A percentile compares a stretch with the other conserved stretches of the same genome.
Conservation (phyloP, 2,888 invertebrate species). For the Seladonia tumulorum region DNA sequence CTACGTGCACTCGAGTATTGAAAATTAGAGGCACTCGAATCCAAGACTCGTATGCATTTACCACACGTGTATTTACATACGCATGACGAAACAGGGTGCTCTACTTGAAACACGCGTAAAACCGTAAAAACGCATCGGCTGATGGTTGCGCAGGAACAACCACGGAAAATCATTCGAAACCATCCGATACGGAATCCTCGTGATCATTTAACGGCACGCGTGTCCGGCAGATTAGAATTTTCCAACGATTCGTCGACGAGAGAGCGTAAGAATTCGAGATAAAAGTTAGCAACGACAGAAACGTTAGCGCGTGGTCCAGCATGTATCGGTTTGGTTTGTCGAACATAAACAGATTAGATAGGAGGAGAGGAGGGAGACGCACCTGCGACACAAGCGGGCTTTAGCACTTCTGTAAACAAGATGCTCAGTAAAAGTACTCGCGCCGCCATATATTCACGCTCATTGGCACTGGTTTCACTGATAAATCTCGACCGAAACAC, state of each 20-base stretch:
- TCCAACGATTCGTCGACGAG: not conserved
- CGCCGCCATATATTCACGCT: constrained; percentile 83
- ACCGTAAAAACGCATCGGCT: not conserved
- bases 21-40: not conserved
- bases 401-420: constrained; percentile 84
- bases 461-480: constrained; percentile 81
- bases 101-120: not conserved
- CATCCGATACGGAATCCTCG: not conserved
- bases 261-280: not conserved
- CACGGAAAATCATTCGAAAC: not conserved
- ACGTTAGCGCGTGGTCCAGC: constrained; percentile 51
- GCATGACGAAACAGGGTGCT: not conserved
- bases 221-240: not conserved
- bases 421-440: constrained; percentile 83
- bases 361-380: constrained; percentile 66
- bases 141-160: not conserved
- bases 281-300: not conserved
- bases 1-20: not conserved
- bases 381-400: constrained; percentile 82
- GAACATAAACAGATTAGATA: constrained; percentile 67
- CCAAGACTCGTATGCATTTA: not conserved
- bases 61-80: not conserved
- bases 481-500: constrained; percentile 76
- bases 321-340: constrained; percentile 33
- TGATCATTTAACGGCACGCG: not conserved